Conservation (phyloP, 2,888 invertebrate genomes). For the Calameuta idolon region DNA sequence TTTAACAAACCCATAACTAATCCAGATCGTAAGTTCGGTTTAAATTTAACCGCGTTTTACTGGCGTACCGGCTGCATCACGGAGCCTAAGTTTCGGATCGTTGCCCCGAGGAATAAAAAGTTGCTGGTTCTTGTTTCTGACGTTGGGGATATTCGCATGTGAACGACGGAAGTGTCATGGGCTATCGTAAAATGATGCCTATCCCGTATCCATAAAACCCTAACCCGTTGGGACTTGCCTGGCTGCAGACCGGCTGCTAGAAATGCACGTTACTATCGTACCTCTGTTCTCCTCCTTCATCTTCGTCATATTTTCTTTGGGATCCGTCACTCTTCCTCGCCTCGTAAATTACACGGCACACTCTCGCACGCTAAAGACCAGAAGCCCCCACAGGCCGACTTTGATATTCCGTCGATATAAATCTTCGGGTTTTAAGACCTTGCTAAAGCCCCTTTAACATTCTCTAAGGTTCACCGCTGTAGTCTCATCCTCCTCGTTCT, state of each 20-base stretch:
- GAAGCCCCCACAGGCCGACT: conserved; percentile 10
- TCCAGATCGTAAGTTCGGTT: conserved; percentile 31
- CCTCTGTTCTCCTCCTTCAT: neutral
- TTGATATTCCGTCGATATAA: conserved; percentile 15
- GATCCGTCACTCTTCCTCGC: conserved; percentile 6
- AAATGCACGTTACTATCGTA: neutral
- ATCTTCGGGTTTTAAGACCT: conserved; percentile 7
- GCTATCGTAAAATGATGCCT: neutral
- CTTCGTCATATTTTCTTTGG: conserved; percentile 9
- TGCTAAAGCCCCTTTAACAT: neutral
- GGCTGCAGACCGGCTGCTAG: neutral
- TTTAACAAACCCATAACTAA: conserved; percentile 36
- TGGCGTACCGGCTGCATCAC: neutral
- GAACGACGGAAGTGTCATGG: neutral
- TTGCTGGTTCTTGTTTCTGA: neutral
- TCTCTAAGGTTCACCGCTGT: neutral
- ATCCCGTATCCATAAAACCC: neutral
- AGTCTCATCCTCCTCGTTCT: neutral
- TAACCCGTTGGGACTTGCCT: neutral
- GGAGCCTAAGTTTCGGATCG: neutral
- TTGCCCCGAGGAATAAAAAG: conserved; percentile 3
- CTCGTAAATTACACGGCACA: conserved; percentile 7
- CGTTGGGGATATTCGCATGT: neutral
- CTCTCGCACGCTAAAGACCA: conserved; percentile 7
- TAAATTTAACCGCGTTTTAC: conserved; percentile 27